These are phyloP conservation scores for Cataglyphis hispanica DNA, from an alignment of 1,140 invertebrate genomes.

Conservation along the genomic window DNA sequence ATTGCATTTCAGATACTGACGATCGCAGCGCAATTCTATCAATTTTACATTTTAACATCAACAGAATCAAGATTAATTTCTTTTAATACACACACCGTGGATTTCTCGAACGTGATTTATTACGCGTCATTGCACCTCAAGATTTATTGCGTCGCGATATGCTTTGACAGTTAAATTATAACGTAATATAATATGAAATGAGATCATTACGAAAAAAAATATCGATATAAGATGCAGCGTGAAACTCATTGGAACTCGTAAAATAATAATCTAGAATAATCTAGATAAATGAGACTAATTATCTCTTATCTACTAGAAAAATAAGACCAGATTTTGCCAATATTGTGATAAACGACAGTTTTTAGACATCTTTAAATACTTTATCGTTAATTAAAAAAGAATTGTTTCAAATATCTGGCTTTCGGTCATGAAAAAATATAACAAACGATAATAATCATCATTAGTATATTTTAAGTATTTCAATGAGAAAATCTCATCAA, in stretches of 20 bases:
- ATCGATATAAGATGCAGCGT: not conserved
- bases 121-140: not conserved
- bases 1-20: not conserved
- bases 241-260: not conserved
- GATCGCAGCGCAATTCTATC: not conserved
- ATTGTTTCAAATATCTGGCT: not conserved
- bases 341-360: conserved; percentile 22
- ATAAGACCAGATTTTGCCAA: not conserved
- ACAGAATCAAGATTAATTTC: conserved; percentile 31
- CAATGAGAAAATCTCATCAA: not conserved
- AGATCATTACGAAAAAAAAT: conserved; percentile 8
- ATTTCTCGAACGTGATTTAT: conserved; percentile 10
- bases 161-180: conserved; percentile 3
- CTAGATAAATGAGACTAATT: conserved; percentile 25
- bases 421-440: not conserved
- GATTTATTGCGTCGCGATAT: conserved; percentile 3
- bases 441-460: not conserved
- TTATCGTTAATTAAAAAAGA: conserved; percentile 42
- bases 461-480: not conserved
- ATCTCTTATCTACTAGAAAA: not conserved
- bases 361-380: not conserved
- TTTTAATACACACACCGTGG: not conserved
- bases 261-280: conserved; percentile 19
- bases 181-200: not conserved
- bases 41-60: not conserved